Percentiles rank a stretch among this genome's conserved stretches.
Evolutionary conservation across 1,140 invertebrate genomes (phyloP).

Genomic region (Watersipora subatra): DNA sequence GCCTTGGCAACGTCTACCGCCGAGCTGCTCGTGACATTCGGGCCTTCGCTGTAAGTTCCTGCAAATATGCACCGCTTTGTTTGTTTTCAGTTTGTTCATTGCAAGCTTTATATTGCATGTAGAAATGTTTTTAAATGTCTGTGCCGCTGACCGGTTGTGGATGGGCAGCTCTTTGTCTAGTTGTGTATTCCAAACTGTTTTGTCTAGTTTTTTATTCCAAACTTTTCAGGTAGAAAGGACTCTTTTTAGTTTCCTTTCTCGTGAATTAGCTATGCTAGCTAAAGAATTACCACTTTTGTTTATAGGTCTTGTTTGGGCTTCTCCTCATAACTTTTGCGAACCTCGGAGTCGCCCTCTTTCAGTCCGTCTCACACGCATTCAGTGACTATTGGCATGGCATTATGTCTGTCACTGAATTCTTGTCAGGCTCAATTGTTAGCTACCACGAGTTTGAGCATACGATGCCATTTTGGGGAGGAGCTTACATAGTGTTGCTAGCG

Average conservation of each 20-base stretch:
- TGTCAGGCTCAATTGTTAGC: slow-evolving; percentile 15
- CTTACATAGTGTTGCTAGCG: not conserved
- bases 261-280: too few species aligned
- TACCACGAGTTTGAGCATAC: slow-evolving; percentile 3
- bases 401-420: slow-evolving; percentile 21
- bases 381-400: slow-evolving; percentile 20
- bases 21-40: slow-evolving; percentile 22
- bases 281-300: slow-evolving; percentile 9
- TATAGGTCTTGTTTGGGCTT: slow-evolving; percentile 23
- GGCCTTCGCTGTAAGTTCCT: slow-evolving; percentile 21
- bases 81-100: not conserved
- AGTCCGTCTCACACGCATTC: slow-evolving; percentile 18
- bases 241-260: too few species aligned
- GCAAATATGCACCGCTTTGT: not conserved
- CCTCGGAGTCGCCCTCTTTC: slow-evolving; percentile 25
- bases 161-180: not conserved
- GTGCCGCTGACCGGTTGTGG: not conserved
- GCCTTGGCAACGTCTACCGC: slow-evolving; percentile 23
- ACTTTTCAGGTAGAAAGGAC: too few species aligned
- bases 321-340: slow-evolving; percentile 22
- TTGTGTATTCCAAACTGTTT: not conserved
- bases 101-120: too few species aligned
- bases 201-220: too few species aligned
- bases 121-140: too few species aligned
- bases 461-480: not conserved